A percentile compares a stretch with the other conserved stretches of the same genome.
Evolutionary conservation across 2,113 vertebrate species (phyloP).

Genomic region (Aythya baeri): DNA sequence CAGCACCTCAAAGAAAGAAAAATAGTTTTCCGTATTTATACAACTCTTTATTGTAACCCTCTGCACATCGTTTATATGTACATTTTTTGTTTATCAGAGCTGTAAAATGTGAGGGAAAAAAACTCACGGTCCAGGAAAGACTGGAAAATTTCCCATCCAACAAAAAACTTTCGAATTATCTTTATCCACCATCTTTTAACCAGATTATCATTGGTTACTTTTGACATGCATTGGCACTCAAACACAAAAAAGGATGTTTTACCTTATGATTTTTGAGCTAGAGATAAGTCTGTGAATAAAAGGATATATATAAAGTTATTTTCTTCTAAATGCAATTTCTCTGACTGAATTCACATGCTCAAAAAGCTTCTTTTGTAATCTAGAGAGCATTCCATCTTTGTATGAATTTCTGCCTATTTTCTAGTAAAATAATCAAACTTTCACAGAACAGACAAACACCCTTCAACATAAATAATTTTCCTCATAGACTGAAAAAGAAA

Average conservation of each 20-base stretch:
- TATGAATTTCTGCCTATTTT: not conserved
- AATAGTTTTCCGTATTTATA: not conserved
- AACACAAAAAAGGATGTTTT: not conserved
- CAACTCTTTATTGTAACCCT: not conserved
- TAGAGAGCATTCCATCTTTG: not conserved
- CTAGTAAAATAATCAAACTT: not conserved
- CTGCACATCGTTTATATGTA: not conserved
- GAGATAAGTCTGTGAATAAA: not conserved
- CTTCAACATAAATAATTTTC: not conserved
- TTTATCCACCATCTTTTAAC: not conserved
- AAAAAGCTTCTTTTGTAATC: slow-evolving; percentile 9
- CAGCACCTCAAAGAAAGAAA: too few relatives aligned
- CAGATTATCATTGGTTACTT: not conserved
- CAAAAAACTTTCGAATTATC: not conserved
- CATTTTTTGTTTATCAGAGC: not conserved
- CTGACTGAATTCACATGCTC: not conserved
- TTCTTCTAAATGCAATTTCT: not conserved
- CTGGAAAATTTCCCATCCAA: not conserved
- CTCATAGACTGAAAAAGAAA: not conserved
- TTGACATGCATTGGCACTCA: not conserved
- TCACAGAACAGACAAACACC: not conserved
- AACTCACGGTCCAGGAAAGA: not conserved
- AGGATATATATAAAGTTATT: not conserved
- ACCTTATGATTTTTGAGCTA: not conserved
- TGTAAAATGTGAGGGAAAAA: not conserved